These are phyloP conservation scores for Antheraea assamensis DNA, from an alignment of 2,888 invertebrate species.

Conservation along the genomic window DNA sequence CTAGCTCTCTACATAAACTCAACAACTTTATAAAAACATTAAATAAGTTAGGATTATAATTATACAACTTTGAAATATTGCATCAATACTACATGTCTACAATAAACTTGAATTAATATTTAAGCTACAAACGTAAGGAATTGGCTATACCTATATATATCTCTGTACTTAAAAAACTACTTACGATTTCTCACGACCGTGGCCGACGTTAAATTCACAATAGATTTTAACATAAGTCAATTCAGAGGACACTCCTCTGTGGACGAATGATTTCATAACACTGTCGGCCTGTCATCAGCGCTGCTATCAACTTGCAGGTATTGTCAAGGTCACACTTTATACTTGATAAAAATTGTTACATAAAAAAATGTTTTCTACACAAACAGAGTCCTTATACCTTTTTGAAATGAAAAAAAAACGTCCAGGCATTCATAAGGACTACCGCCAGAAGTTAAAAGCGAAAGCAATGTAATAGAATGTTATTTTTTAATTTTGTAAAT, in stretches of 20 bases:
- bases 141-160: not conserved
- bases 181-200: constrained; percentile 50
- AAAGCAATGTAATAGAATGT: too few relatives aligned
- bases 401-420: too few relatives aligned
- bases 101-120: not conserved
- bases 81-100: not conserved
- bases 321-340: constrained; percentile 25
- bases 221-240: constrained; percentile 52
- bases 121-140: not conserved
- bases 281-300: constrained; percentile 30
- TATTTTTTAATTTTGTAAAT: too few relatives aligned
- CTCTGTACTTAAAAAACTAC: constrained; percentile 33
- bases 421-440: too few relatives aligned
- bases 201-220: constrained; percentile 43
- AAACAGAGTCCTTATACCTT: not conserved
- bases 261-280: constrained; percentile 36
- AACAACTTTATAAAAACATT: not conserved
- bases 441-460: too few relatives aligned
- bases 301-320: constrained; percentile 9
- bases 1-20: not conserved
- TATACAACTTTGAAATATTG: not conserved
- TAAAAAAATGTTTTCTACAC: not conserved
- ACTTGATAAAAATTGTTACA: constrained; percentile 11
- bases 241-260: constrained; percentile 27
- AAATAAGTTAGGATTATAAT: not conserved